phyloP scores from a whole-genome alignment of 2,797 vertebrate genomes.

The Ateles fusciceps region DNA sequence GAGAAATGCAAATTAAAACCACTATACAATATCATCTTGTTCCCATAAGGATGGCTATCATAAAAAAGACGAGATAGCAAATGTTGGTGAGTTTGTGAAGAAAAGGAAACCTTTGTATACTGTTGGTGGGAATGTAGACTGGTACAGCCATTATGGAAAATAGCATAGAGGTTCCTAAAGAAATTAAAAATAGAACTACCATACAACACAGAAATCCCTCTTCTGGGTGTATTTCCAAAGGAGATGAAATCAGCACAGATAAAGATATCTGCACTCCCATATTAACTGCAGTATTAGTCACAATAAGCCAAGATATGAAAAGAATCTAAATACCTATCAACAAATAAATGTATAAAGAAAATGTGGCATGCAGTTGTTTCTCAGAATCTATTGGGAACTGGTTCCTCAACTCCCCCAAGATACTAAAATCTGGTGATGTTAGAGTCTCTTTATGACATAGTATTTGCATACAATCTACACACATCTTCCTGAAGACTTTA shows the following conservation, averaged over 20 bases:
- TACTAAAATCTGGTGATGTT: not conserved
- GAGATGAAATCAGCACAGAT: not conserved
- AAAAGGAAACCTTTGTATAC: not conserved
- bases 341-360: not conserved
- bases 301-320: not conserved
- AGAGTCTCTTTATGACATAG: not conserved
- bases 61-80: not conserved
- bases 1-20: not conserved
- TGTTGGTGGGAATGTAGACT: not conserved
- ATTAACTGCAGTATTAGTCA: not conserved
- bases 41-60: not conserved
- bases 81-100: not conserved
- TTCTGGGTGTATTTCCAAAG: not conserved
- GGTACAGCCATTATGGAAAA: not conserved
- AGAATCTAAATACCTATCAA: not conserved
- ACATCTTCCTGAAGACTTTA: not conserved
- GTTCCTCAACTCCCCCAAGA: not conserved
- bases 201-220: not conserved
- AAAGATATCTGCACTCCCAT: not conserved
- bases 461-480: not conserved
- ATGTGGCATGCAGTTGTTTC: not conserved
- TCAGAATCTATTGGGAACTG: not conserved
- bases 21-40: not conserved
- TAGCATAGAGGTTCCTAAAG: not conserved
- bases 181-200: not conserved